These are phyloP conservation scores for Ornithoptera alexandrae DNA, from an alignment of 2,888 invertebrate genomes.

Conservation along the genomic window DNA sequence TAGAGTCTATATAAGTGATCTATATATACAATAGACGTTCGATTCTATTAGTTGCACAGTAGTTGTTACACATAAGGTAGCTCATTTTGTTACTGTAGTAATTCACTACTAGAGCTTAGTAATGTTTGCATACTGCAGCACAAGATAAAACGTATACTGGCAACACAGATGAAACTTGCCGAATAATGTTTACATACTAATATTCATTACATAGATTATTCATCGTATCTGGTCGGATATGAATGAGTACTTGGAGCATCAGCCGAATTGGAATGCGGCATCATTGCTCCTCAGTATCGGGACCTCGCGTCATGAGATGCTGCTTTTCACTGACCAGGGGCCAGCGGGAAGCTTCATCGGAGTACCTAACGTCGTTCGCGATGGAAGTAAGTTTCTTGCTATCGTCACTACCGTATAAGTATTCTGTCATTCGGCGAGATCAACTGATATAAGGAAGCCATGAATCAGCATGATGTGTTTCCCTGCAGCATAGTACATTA, in stretches of 20 bases:
- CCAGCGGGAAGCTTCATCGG: constrained; percentile 57
- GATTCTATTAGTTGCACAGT: too few relatives aligned
- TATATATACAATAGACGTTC: too few relatives aligned
- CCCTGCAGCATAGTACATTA: too few relatives aligned
- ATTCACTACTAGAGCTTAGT: too few relatives aligned
- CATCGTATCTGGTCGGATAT: constrained; percentile 59
- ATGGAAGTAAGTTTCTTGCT: constrained; percentile 48
- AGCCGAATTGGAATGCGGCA: constrained; percentile 64
- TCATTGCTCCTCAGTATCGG: constrained; percentile 52
- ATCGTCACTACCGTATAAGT: not conserved
- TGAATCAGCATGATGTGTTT: too few relatives aligned
- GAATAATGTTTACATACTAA: not conserved
- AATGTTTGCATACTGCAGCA: too few relatives aligned
- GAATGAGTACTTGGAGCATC: constrained; percentile 55
- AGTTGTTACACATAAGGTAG: too few relatives aligned
- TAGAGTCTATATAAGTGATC: too few relatives aligned
- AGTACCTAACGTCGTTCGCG: constrained; percentile 54
- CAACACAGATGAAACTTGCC: too few relatives aligned
- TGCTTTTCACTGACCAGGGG: constrained; percentile 62
- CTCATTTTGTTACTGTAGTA: too few relatives aligned
- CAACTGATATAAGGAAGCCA: not conserved
- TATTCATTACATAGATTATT: constrained; percentile 43
- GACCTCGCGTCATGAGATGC: constrained; percentile 48
- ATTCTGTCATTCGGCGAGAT: not conserved
- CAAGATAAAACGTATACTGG: too few relatives aligned